These are phyloP conservation scores for Wasmannia auropunctata DNA, from an alignment of 1,140 invertebrate genomes.

Conservation along the genomic window DNA sequence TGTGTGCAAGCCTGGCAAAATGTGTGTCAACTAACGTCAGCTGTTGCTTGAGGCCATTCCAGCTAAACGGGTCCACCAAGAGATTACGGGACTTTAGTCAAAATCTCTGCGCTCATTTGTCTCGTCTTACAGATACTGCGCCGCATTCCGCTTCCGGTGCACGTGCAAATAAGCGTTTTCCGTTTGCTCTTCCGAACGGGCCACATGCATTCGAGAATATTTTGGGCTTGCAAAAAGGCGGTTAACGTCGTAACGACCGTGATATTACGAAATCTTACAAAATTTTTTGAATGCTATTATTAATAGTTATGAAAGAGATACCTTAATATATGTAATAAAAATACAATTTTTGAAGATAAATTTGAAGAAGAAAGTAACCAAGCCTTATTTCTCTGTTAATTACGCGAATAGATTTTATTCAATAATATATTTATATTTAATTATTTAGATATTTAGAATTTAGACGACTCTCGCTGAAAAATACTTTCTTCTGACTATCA, in stretches of 20 bases:
- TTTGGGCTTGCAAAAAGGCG: neutral
- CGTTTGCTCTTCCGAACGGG: neutral
- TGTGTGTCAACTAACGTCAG: slow-evolving; percentile 82
- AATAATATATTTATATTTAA: neutral
- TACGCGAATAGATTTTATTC: neutral
- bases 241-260: neutral
- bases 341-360: neutral
- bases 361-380: neutral
- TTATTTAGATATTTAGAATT: neutral
- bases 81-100: slow-evolving; percentile 68
- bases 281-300: neutral
- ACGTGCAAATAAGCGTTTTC: slow-evolving; percentile 23
- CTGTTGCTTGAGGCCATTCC: slow-evolving; percentile 85
- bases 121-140: slow-evolving; percentile 38
- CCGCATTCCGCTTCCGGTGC: slow-evolving; percentile 50
- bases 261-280: neutral
- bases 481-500: neutral
- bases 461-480: neutral
- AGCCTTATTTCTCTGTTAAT: neutral
- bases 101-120: slow-evolving; percentile 59
- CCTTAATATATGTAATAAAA: neutral
- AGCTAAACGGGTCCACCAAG: slow-evolving; percentile 78
- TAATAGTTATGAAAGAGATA: neutral
- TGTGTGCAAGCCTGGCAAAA: slow-evolving; percentile 68
- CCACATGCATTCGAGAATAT: neutral